Base-by-base conservation (phyloP, 1,140 invertebrate species). In the Hyphantria cunea region DNA sequence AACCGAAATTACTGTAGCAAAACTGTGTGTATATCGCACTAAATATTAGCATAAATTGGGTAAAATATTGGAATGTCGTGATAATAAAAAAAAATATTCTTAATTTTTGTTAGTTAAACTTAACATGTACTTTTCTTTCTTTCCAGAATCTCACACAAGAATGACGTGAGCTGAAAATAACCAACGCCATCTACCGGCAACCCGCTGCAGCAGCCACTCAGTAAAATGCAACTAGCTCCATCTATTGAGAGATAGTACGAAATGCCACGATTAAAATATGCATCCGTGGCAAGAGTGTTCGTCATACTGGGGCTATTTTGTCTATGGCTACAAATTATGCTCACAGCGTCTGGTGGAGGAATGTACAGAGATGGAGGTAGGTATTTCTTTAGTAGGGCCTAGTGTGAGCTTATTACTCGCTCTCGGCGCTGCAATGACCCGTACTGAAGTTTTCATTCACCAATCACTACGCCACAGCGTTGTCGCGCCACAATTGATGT, bases 261-360 rank as follows among this genome's bases (percentile, higher is more conserved):
- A 45, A 80, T 89, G 85, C 87, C 87, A 41, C 76, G 87, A 6
- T 41, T 90, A 64, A 87, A 80, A 67, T 90, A 86, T 79, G 79
- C 74, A 10, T 81, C 84, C 0, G 68, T 87, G n/a, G 68, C 85
- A 5, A 75, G 87, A 10, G 76, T 82, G 14, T 49, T 90, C 39
- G 76, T 90, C 33, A 84, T 90, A 25, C 48, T 85, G 42, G 83
- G 78, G 5, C 74, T 88, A 7, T 74, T 90, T n/a, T 87, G 84
- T 59, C 41, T 88, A 1, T 90, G 87, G 87, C 66, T 88, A 14
- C 87, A 90, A 70, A 83, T 90, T 32, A 86, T 90, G 83, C 72
- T 90, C 42, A 80, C 85, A 0, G 84, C 86, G 6, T 77, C 78
- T 0, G 82, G 49, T 14, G 76, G 76, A 0, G 71, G 64, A 6